phyloP scores from a whole-genome alignment of 2,113 vertebrate species.

The Steatornis caripensis region DNA sequence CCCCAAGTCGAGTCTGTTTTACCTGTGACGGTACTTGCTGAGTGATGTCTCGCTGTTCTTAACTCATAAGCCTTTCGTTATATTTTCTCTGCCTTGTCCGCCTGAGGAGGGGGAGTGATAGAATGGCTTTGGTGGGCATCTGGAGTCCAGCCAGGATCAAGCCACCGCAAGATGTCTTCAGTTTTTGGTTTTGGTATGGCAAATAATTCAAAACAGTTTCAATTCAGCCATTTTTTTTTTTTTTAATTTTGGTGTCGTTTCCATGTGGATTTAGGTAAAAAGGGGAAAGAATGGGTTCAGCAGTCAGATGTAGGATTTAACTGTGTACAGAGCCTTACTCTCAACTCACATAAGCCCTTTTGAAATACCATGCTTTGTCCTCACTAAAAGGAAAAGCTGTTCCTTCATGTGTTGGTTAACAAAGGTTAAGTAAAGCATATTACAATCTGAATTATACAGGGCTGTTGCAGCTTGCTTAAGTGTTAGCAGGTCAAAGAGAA shows the following conservation, averaged over 20 bases:
- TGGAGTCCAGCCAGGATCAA: too few relatives aligned
- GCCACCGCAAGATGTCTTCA: not conserved
- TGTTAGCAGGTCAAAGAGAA: slow-evolving; percentile 43
- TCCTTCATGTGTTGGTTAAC: slow-evolving; percentile 43
- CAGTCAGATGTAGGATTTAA: slow-evolving; percentile 2
- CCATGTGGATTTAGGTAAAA: not conserved
- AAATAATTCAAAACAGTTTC: not conserved
- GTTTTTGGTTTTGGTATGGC: not conserved
- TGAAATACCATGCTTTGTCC: slow-evolving; percentile 50
- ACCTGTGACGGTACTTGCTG: too few relatives aligned
- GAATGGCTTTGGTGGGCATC: too few relatives aligned
- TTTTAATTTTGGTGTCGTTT: not conserved
- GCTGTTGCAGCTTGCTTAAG: slow-evolving; percentile 28
- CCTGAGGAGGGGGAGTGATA: too few relatives aligned
- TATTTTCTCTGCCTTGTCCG: too few relatives aligned
- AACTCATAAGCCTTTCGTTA: too few relatives aligned
- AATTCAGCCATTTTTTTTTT: not conserved
- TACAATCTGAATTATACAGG: slow-evolving; percentile 26
- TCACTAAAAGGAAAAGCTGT: slow-evolving; percentile 33
- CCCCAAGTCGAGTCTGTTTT: too few relatives aligned
- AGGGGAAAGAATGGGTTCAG: not conserved
- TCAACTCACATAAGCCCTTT: slow-evolving; percentile 39
- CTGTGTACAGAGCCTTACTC: not conserved
- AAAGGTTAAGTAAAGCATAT: slow-evolving; percentile 62
- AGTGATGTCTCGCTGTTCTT: too few relatives aligned